A percentile compares a stretch with the other conserved stretches of the same genome.
Evolutionary conservation across 2,888 invertebrate species (phyloP).

Genomic region (Erynnis tages): DNA sequence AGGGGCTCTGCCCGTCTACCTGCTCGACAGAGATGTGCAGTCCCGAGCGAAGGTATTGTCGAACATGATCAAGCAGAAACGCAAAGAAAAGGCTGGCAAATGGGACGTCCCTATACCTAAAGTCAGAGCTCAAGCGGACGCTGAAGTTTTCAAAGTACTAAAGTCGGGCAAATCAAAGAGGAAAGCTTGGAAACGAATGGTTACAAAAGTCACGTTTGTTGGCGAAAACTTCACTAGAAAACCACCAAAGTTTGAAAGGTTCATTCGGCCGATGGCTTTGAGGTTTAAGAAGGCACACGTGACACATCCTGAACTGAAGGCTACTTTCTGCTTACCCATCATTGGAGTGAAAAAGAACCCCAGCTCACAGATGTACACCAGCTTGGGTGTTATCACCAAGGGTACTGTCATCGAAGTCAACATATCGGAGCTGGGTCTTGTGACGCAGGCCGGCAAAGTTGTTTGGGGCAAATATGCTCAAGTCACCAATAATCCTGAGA

Average conservation of each 20-base stretch:
- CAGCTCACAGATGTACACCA: constrained; percentile 97
- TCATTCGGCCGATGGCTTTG: constrained; percentile 98
- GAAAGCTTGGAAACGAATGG: constrained; percentile 99
- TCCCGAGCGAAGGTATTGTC: constrained; percentile 97
- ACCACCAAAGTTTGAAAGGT: constrained; percentile 99
- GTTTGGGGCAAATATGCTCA: constrained; percentile 99
- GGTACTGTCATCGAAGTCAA: constrained; percentile 99
- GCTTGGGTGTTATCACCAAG: constrained; percentile 98
- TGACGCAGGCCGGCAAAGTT: constrained; percentile 99
- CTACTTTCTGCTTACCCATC: constrained; percentile 98
- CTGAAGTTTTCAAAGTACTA: constrained; percentile 97
- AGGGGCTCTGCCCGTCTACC: constrained; percentile 96
- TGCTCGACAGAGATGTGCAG: constrained; percentile 98
- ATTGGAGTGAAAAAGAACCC: constrained; percentile 99
- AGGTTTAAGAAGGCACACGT: constrained; percentile 99
- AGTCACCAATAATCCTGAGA: constrained; percentile 99
- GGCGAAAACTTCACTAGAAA: constrained; percentile 99
- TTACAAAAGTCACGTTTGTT: constrained; percentile 98
- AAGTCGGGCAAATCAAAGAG: constrained; percentile 95
- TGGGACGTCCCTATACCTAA: constrained; percentile 99
- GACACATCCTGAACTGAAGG: constrained; percentile 99
- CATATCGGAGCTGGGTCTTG: constrained; percentile 98
- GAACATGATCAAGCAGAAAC: constrained; percentile 99
- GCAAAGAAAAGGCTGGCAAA: constrained; percentile 99
- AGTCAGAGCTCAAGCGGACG: constrained; percentile 97